Percentiles rank a stretch among this genome's conserved stretches.
Evolutionary conservation across 2,888 invertebrate species (phyloP).

Genomic region (Eilema depressum): DNA sequence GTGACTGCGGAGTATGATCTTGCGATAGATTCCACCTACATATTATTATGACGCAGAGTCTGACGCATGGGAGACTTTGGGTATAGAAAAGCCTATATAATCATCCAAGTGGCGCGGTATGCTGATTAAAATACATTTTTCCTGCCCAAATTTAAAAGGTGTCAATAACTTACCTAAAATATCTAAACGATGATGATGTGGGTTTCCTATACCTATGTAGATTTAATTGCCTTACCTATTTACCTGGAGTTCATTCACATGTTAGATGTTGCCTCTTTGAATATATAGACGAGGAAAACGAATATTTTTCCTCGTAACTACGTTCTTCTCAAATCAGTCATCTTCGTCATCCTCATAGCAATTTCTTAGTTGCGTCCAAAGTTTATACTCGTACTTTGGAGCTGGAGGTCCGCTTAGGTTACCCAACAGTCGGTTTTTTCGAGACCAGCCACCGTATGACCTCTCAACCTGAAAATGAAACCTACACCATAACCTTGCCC

Average conservation of each 20-base stretch:
- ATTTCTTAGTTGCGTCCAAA: too few species aligned
- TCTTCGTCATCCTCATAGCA: too few species aligned
- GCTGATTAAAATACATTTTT: not conserved
- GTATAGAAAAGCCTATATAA: not conserved
- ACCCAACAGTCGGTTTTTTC: too few species aligned
- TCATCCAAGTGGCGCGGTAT: not conserved
- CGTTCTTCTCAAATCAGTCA: not conserved
- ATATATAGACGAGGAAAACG: not conserved
- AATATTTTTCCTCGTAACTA: not conserved
- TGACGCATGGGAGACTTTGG: not conserved
- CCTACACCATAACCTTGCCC: too few species aligned
- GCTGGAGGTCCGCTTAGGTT: too few species aligned
- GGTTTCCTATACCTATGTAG: not conserved
- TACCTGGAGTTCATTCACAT: not conserved
- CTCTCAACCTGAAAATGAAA: too few species aligned
- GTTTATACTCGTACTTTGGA: too few species aligned
- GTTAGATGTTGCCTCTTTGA: not conserved
- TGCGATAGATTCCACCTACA: not conserved
- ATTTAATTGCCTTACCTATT: too few species aligned
- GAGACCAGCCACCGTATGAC: too few species aligned
- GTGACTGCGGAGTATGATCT: not conserved
- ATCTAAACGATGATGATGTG: too few species aligned
- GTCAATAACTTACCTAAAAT: too few species aligned
- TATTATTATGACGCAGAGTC: not conserved
- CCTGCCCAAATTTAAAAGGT: not conserved